Conservation (phyloP, 2,888 invertebrate genomes). For the Cheilosia variabilis region DNA sequence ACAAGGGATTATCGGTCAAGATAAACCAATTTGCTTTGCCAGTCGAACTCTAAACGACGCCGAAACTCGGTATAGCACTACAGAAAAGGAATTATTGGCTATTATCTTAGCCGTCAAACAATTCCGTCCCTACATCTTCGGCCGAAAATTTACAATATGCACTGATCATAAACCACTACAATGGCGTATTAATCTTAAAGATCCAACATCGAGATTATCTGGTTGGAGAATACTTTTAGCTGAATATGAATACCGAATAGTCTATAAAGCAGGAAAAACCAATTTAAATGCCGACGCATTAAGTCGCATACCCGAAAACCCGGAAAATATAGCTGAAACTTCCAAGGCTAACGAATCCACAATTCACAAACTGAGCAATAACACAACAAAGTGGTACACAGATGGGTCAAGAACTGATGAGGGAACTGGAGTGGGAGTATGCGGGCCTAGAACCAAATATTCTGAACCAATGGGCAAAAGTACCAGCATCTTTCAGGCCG, state of each 20-base stretch:
- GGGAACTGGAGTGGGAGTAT: too few species aligned
- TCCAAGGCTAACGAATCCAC: too few species aligned
- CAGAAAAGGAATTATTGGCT: slow-evolving; percentile 76
- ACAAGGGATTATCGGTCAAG: slow-evolving; percentile 73
- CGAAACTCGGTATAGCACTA: slow-evolving; percentile 68
- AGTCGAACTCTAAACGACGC: slow-evolving; percentile 68
- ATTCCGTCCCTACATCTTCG: slow-evolving; percentile 78
- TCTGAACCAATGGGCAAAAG: too few species aligned
- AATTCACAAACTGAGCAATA: too few species aligned
- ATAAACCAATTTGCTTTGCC: slow-evolving; percentile 70
- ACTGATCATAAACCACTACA: slow-evolving; percentile 78
- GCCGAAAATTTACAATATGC: slow-evolving; percentile 76
- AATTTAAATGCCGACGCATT: slow-evolving; percentile 78
- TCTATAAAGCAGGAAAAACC: slow-evolving; percentile 75
- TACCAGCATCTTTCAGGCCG: too few species aligned
- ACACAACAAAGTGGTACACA: too few species aligned
- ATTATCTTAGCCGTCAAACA: slow-evolving; percentile 71
- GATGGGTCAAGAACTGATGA: too few species aligned
- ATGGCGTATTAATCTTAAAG: slow-evolving; percentile 76
- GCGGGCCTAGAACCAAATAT: too few species aligned
- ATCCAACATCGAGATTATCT: slow-evolving; percentile 55
- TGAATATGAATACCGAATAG: slow-evolving; percentile 77
- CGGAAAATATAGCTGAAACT: neutral
- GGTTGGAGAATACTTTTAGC: slow-evolving; percentile 77
- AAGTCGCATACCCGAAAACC: slow-evolving; percentile 13